Base-by-base conservation (phyloP, 2,888 invertebrate species). In the Drosophila robusta region DNA sequence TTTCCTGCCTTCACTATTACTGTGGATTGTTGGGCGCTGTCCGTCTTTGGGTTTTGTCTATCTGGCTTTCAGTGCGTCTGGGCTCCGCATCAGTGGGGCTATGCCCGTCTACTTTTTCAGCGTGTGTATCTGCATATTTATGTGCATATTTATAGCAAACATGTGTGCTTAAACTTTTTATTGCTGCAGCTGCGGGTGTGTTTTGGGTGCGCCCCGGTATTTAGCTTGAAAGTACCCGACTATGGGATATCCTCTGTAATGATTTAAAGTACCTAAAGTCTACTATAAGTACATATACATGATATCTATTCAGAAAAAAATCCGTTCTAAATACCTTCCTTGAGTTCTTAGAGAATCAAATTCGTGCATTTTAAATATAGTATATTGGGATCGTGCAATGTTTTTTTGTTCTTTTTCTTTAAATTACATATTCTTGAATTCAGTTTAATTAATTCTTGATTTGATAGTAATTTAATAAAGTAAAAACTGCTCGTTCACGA, bases 151-250 rank as follows among this genome's bases (percentile, higher is more conserved):
- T 63, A 65, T 63, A 41, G 58, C 18, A 26, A 45, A 45, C 62
- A 63, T 66, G 18, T 75, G 58, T 57, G 56, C 34, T 56, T 54
- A 45, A 58, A 70, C 51, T 76, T 78, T 81, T 87, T 75, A 85
- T 75, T 81, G 71, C 68, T 61, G 75, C 89, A 88, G 83, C 87
- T 89, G 89, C 89, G 75, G 87, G 87, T 70, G 84, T 84, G 73
- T 75, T 89, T 84, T 89, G 89, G 84, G 84, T 78, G 84, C 84
- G 84, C 81, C 82, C 64, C 47, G 63, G 50, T n/a, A 14, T 26
- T 32, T 32, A 12, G 26, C 9, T 34, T 26, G 36, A 41, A 18
- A 50, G 45, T 45, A 36, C 12, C 9, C 29, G 73, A 63, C 55
- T 50, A 32, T 7, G 1, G 18, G 32, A 70, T 70, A 71, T 56